Percentiles rank a stretch among this genome's conserved stretches.
phyloP scores from a whole-genome alignment of 2,797 vertebrate species.

The Arctocebus calabarensis region DNA sequence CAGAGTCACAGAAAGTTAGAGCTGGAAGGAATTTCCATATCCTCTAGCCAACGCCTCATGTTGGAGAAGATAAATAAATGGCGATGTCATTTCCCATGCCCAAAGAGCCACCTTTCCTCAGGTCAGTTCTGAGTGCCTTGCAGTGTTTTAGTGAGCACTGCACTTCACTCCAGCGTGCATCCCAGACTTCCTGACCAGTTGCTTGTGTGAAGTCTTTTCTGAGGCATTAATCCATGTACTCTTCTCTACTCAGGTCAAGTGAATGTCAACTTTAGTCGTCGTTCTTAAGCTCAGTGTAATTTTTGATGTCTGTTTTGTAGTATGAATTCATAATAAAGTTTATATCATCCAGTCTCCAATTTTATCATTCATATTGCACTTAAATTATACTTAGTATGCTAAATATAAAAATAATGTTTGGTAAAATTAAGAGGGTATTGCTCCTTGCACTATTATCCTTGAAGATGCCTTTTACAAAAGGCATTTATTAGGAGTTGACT shows the following conservation, averaged over 20 bases:
- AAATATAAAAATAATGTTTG: background rate
- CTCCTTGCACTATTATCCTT: constrained; percentile 2
- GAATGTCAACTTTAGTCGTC: background rate
- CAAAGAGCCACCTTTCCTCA: background rate
- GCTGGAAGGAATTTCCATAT: background rate
- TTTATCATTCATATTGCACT: background rate
- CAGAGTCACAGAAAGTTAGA: background rate
- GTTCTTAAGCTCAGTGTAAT: background rate
- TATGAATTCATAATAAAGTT: background rate
- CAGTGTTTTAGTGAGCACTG: background rate
- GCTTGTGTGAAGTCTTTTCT: background rate
- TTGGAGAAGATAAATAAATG: background rate
- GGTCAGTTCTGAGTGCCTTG: background rate
- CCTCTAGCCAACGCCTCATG: background rate
- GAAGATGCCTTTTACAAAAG: constrained; percentile 4
- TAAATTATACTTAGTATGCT: constrained; percentile 11
- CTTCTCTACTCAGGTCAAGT: background rate
- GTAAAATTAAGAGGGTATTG: background rate
- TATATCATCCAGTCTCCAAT: background rate
- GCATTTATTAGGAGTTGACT: background rate
- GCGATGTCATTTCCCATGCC: background rate
- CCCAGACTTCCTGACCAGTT: background rate
- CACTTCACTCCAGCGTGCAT: background rate
- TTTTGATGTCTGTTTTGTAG: background rate
- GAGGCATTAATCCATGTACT: background rate